phyloP scores from a whole-genome alignment of 2,113 vertebrate genomes.

The Clarias batrachus region DNA sequence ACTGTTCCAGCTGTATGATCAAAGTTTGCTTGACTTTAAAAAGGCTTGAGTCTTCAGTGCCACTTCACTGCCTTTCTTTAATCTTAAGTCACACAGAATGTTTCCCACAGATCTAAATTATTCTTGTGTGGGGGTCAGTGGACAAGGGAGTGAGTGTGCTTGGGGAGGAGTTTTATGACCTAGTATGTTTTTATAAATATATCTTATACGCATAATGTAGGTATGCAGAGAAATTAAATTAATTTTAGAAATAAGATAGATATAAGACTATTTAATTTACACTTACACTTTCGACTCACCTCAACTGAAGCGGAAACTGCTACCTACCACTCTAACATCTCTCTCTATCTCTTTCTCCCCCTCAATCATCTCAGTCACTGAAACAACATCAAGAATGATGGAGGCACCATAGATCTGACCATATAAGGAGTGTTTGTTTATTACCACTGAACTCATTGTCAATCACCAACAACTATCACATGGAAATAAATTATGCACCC shows the following conservation, averaged over 20 bases:
- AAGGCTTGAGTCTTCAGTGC: neutral
- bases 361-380: neutral
- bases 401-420: neutral
- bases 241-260: neutral
- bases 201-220: neutral
- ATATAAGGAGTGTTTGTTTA: neutral
- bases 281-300: neutral
- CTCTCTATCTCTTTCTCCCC: neutral
- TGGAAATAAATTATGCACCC: constrained; percentile 3
- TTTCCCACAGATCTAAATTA: neutral
- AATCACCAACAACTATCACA: neutral
- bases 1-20: neutral
- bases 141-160: neutral
- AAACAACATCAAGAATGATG: neutral
- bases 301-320: neutral
- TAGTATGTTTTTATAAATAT: neutral
- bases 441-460: neutral
- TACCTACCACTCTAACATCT: neutral
- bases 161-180: neutral
- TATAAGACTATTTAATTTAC: neutral
- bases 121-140: neutral
- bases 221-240: neutral
- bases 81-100: neutral
- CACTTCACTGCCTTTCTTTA: neutral
- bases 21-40: neutral